A percentile compares a stretch with the other conserved stretches of the same genome.
These are phyloP conservation scores for Axis porcinus DNA, from an alignment of 2,113 vertebrate genomes.

Conservation along the genomic window DNA sequence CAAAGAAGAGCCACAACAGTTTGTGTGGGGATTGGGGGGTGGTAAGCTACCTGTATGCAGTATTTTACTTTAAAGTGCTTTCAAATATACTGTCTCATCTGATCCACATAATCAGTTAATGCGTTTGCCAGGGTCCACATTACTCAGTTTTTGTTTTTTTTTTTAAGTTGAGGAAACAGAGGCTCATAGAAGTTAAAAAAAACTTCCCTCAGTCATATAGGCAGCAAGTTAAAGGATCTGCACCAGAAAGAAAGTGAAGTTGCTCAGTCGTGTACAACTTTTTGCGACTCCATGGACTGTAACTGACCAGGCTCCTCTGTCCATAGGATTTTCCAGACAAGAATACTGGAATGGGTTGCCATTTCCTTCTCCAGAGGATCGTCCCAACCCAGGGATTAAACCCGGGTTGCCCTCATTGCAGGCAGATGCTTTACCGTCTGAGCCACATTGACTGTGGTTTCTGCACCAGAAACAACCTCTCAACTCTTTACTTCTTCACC, in stretches of 20 bases:
- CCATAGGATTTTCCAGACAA: too few species aligned
- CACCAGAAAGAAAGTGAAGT: not conserved
- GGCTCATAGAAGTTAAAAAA: constrained; percentile 26
- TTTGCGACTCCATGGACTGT: too few species aligned
- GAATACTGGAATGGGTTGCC: too few species aligned
- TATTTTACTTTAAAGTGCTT: not conserved
- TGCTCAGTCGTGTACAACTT: too few species aligned
- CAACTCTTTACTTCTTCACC: not conserved
- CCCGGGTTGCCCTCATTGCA: too few species aligned
- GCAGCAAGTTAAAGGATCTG: not conserved
- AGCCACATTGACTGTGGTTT: too few species aligned
- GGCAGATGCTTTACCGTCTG: too few species aligned
- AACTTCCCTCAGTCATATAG: not conserved
- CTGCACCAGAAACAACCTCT: not conserved
- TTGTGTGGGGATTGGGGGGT: not conserved
- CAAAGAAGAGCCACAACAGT: not conserved
- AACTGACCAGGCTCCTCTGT: too few species aligned
- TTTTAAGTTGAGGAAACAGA: constrained; percentile 6
- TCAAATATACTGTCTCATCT: not conserved
- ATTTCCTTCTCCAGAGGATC: too few species aligned
- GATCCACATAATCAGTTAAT: not conserved
- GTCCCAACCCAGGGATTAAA: too few species aligned
- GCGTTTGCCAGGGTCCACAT: not conserved
- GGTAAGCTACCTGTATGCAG: not conserved
- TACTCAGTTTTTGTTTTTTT: not conserved